Conservation (phyloP, 1,140 invertebrate species). For the Cydia amplana region DNA sequence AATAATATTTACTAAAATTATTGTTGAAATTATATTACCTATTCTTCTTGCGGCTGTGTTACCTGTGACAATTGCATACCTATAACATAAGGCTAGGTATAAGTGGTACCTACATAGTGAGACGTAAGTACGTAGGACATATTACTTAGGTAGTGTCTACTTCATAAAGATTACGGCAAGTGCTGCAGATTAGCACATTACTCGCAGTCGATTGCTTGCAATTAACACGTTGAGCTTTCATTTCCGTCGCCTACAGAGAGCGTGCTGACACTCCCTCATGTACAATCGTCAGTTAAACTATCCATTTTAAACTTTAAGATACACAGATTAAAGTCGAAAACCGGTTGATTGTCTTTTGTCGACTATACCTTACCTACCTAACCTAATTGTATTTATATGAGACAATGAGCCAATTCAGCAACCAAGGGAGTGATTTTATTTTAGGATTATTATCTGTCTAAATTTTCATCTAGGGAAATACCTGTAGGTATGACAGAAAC, state of each 20-base stretch:
- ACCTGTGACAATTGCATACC: background rate
- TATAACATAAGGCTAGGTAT: background rate
- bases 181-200: constrained; percentile 51
- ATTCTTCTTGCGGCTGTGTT: too few species aligned
- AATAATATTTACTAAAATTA: too few species aligned
- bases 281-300: constrained; percentile 28
- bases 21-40: too few species aligned
- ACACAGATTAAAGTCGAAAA: too few species aligned
- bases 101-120: background rate
- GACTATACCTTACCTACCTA: too few species aligned
- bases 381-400: too few species aligned
- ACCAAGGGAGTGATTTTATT: too few species aligned
- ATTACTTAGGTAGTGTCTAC: constrained; percentile 4
- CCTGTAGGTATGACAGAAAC: too few species aligned
- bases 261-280: background rate
- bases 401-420: too few species aligned
- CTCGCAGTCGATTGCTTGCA: constrained; percentile 50
- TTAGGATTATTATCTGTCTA: too few species aligned
- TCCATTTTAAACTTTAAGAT: background rate
- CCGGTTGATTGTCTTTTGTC: too few species aligned
- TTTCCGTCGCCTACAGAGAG: constrained; percentile 42
- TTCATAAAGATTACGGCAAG: constrained; percentile 41
- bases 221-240: constrained; percentile 49
- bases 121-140: background rate
- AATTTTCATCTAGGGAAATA: too few species aligned